Base-by-base conservation (phyloP, 2,888 invertebrate species). In the Chrysodeixis includens region DNA sequence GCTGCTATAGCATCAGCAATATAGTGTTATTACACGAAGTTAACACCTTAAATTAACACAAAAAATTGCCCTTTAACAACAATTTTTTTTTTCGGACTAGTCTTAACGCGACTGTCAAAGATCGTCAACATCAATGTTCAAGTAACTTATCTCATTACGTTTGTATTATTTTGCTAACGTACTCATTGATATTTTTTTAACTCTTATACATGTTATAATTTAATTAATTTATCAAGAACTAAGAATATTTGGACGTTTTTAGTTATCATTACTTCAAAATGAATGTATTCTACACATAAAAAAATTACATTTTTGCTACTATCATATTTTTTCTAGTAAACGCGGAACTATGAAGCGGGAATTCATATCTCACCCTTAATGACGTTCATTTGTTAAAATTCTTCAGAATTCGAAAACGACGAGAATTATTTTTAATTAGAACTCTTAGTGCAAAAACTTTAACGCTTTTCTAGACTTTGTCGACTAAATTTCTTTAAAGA, bases 361-460 rank as follows among this genome's bases (percentile, higher is more conserved):
- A 62, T 58, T 71, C 57, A 52, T n/a, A 70, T 40, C 51, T 56
- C 52, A 54, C 61, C 22, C 40, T 16, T 74, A 78, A 76, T 61
- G 57, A 65, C 56, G 35, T 61, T 57, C 78, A 76, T 78, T 70
- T 62, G 71, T 70, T 64, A 62, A 54, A 63, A 62, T 78, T 56
- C 59, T 46, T 53, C 53, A 57, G 30, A 51, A 66, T 22, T 61
- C 46, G 64, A 61, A 40, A 70, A 66, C 46, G 59, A 12, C 26
- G 60, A 66, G 12, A 63, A 66, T 78, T 66, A 67, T 70, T 76
- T 78, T 66, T 74, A 78, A 78, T 75, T 74, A 66, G 70, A 61
- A 58, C 60, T 57, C 56, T 71, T 62, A 52, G 52, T n/a, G 40
- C 20, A 8, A 16, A 63, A 67, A 67, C 40, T 62, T 71, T 56